Base-by-base conservation (phyloP, 2,888 invertebrate genomes). In the Lithosia quadra region DNA sequence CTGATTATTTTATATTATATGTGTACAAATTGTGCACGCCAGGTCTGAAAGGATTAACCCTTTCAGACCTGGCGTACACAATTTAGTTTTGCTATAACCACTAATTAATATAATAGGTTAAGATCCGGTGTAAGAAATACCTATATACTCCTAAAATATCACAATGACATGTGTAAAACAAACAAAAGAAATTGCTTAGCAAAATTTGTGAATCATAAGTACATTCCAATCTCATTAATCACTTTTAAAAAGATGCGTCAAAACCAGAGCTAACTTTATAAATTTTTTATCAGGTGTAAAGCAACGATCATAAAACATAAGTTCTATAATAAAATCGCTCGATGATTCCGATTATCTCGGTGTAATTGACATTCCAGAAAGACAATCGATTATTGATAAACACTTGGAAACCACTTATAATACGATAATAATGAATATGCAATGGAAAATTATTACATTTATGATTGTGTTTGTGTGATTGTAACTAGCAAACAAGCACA, bases 401-500 rank as follows among this genome's bases (percentile, higher is more conserved):
- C 69, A 78, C 68, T 71, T 57, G n/a, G 9, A 21, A 22, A 22
- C 55, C 49, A 68, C 68, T 64, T 60, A 55, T 68, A 28, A n/a
- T 24, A 55, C 24, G 73, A 80, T 80, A 77, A 73, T 63, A 36
- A 63, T 63, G 68, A 80, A 75, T 77, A 63, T 72, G 71, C 73
- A 78, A 22, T 75, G 80, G 75, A 78, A 78, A 73, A 70, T 80
- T 78, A 55, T 63, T 28, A 34, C 18, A 33, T 53, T 28, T 59
- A 59, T 59, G 59, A 13, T 21, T n/a, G 4, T 33, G 49, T 49
- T 62, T 62, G 33, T 33, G 24, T 18, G 60, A 53, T 63, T 15
- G 24, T 56, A 15, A 3, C 24, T 24, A 56, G 22, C 24, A 56
- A 15, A 56, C 22, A 28, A 56, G 56, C 8, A 56, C 13, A 56